phyloP scores from a whole-genome alignment of 2,113 vertebrate species.

The Notarius quadriscutis region DNA sequence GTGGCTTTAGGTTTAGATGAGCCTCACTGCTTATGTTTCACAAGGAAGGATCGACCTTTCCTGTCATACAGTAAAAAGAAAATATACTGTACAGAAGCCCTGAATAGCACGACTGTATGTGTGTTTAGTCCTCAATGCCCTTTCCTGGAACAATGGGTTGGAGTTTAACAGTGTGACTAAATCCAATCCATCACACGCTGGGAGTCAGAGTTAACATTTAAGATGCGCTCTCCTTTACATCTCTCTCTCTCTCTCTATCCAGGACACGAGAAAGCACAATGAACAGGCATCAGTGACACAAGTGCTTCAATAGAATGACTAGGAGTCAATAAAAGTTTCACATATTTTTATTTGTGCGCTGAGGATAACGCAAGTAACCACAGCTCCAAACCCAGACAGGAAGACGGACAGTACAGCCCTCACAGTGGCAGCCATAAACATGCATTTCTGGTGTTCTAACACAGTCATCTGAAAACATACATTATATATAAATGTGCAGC shows the following conservation, averaged over 20 bases:
- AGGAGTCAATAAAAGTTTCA: neutral
- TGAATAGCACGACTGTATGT: neutral
- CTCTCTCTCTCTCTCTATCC: neutral
- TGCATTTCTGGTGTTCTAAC: neutral
- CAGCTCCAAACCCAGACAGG: constrained; percentile 8
- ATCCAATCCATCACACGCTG: constrained; percentile 4
- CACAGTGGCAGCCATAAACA: neutral
- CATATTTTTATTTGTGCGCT: neutral
- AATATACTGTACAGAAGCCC: neutral
- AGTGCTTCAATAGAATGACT: neutral
- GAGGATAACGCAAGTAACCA: neutral
- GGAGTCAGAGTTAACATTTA: constrained; percentile 9
- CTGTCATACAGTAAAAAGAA: constrained; percentile 11
- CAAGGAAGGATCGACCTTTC: constrained; percentile 32
- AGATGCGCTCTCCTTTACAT: neutral
- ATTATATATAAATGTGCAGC: constrained; percentile 3
- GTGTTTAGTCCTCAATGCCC: constrained; percentile 8
- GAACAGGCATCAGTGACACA: neutral
- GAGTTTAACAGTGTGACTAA: constrained; percentile 15
- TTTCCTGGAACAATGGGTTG: constrained; percentile 13
- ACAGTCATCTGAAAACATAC: neutral
- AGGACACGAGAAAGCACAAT: neutral
- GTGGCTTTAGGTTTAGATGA: neutral
- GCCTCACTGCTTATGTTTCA: constrained; percentile 17
- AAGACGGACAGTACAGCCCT: neutral